Conservation (phyloP, 1,140 invertebrate genomes). For the Elymnias hypermnestra region DNA sequence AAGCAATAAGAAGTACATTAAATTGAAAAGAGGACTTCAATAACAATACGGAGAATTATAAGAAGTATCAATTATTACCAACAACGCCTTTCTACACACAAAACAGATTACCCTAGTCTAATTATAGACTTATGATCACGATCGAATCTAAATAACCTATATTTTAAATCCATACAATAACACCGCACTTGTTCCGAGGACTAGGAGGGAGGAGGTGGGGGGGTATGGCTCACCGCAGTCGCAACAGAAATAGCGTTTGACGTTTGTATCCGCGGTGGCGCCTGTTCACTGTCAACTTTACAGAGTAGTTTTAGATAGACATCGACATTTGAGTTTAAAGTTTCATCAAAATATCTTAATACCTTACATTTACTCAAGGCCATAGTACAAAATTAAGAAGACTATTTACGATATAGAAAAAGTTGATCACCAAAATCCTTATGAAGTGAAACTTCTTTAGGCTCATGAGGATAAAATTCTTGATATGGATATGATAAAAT, state of each 20-base stretch:
- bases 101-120: slow-evolving; percentile 12
- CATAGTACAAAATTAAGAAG: no score
- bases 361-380: no score
- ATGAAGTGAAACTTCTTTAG: no score
- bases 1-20: no score
- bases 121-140: slow-evolving; percentile 21
- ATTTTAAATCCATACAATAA: slow-evolving; percentile 45
- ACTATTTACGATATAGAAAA: no score
- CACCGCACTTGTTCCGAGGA: slow-evolving; percentile 33
- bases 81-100: background rate
- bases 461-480: no score
- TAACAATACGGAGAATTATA: no score
- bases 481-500: no score
- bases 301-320: slow-evolving; percentile 36
- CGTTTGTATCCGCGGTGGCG: slow-evolving; percentile 70
- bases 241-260: slow-evolving; percentile 70
- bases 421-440: no score
- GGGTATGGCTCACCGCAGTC: slow-evolving; percentile 46
- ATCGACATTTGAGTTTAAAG: no score
- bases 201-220: slow-evolving; percentile 12
- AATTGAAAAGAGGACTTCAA: no score
- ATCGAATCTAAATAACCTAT: slow-evolving; percentile 25
- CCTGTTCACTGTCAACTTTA: slow-evolving; percentile 72
- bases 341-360: no score
- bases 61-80: background rate